Percentiles rank a stretch among this genome's conserved stretches.
phyloP scores from a whole-genome alignment of 2,113 vertebrate genomes.

The Nycticryphes semicollaris region DNA sequence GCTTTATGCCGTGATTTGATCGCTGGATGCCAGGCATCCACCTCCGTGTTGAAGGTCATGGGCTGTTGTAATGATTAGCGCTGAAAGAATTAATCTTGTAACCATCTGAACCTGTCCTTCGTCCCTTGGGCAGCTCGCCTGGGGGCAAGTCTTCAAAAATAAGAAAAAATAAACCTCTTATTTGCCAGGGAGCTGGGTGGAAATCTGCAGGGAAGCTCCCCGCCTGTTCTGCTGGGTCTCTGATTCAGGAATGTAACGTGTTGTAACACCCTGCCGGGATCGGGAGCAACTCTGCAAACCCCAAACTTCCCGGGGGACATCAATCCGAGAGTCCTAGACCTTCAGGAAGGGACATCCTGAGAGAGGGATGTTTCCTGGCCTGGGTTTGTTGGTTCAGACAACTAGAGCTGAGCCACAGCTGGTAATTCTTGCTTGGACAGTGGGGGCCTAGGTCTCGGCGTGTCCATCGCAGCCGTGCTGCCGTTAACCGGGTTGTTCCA shows the following conservation, averaged over 20 bases:
- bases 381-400: neutral
- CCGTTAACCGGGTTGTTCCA: neutral
- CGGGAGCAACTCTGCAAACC: neutral
- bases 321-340: accelerated
- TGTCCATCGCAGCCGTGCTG: accelerated
- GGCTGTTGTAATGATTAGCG: neutral
- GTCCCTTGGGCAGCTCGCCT: neutral
- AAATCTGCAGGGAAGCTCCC: neutral
- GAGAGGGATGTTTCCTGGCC: neutral
- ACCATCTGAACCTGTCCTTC: neutral
- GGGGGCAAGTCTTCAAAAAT: neutral
- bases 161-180: neutral
- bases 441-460: neutral
- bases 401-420: neutral
- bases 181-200: neutral
- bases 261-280: neutral
- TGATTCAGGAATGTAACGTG: neutral
- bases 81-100: neutral
- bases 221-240: neutral
- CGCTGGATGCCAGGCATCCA: neutral
- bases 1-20: neutral
- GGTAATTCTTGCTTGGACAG: neutral
- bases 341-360: neutral
- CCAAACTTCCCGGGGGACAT: neutral
- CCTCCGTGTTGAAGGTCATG: neutral